Percentiles rank a stretch among this genome's conserved stretches.
These are phyloP conservation scores for Lethrus apterus DNA, from an alignment of 1,140 invertebrate genomes.

Conservation along the genomic window DNA sequence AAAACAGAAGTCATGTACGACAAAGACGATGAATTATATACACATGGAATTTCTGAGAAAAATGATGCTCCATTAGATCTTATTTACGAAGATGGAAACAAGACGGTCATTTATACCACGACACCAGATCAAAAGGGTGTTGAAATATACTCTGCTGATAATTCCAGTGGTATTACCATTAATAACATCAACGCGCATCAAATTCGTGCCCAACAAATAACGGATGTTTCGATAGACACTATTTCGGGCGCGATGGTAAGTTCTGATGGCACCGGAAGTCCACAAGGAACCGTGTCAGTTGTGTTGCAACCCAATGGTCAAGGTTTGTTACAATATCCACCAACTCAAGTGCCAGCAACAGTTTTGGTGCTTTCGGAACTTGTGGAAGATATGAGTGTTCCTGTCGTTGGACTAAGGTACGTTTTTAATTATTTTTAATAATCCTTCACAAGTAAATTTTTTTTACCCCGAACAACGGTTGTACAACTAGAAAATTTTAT, in stretches of 20 bases:
- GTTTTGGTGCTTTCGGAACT: constrained; percentile 49
- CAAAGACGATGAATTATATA: constrained; percentile 49
- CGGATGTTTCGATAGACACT: constrained; percentile 45
- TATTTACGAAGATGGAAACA: constrained; percentile 73
- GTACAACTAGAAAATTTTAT: too few species aligned
- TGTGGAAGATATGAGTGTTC: constrained; percentile 40
- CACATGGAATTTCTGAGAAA: constrained; percentile 53
- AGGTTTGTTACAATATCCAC: constrained; percentile 39
- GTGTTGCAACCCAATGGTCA: constrained; percentile 38
- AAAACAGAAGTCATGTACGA: constrained; percentile 46
- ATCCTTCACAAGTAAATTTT: too few species aligned
- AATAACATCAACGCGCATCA: constrained; percentile 44
- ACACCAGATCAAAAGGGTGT: constrained; percentile 46
- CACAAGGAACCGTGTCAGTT: constrained; percentile 40
- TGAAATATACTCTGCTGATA: constrained; percentile 44
- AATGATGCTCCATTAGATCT: constrained; percentile 65
- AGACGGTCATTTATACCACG: constrained; percentile 73
- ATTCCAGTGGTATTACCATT: constrained; percentile 43
- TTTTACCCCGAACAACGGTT: too few species aligned
- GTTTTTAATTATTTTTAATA: constrained; percentile 10
- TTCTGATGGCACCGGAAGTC: constrained; percentile 38
- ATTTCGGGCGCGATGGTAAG: constrained; percentile 34
- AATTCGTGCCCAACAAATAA: constrained; percentile 43
- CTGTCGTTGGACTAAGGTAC: constrained; percentile 38
- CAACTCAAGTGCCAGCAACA: constrained; percentile 39